These are phyloP conservation scores for Pseudomyrmex cubaensis DNA, from an alignment of 1,140 invertebrate genomes.

Conservation along the genomic window DNA sequence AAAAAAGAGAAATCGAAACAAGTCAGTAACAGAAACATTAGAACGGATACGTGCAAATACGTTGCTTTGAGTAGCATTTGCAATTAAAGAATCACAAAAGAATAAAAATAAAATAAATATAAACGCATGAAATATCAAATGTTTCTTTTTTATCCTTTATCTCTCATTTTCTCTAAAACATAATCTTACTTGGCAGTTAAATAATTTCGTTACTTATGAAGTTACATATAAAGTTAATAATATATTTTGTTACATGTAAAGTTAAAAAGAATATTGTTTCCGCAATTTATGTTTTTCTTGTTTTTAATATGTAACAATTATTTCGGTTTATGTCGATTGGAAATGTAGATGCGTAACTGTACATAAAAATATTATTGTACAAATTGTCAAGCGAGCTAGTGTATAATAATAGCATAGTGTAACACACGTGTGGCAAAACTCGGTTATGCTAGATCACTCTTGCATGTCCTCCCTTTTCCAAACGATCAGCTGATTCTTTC, in stretches of 20 bases:
- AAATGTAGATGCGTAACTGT: neutral
- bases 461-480: slow-evolving; percentile 15
- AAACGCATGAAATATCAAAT: neutral
- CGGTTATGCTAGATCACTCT: slow-evolving; percentile 42
- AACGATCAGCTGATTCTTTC: slow-evolving; percentile 43
- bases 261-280: neutral
- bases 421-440: neutral
- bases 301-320: too few species aligned
- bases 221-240: too few species aligned
- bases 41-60: neutral
- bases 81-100: neutral
- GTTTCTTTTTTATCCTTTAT: neutral
- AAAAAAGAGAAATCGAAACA: slow-evolving; percentile 37
- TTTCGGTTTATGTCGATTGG: neutral
- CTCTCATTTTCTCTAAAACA: neutral
- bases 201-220: neutral
- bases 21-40: neutral
- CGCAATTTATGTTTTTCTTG: neutral
- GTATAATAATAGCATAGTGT: slow-evolving; percentile 1
- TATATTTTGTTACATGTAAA: neutral
- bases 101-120: neutral
- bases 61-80: neutral
- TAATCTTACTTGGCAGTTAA: neutral
- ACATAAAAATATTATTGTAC: slow-evolving; percentile 10
- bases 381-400: slow-evolving; percentile 16